These are phyloP conservation scores for Acropora tenuis DNA, from an alignment of 64 coral and sea anemone genomes.

Conservation along the genomic window DNA sequence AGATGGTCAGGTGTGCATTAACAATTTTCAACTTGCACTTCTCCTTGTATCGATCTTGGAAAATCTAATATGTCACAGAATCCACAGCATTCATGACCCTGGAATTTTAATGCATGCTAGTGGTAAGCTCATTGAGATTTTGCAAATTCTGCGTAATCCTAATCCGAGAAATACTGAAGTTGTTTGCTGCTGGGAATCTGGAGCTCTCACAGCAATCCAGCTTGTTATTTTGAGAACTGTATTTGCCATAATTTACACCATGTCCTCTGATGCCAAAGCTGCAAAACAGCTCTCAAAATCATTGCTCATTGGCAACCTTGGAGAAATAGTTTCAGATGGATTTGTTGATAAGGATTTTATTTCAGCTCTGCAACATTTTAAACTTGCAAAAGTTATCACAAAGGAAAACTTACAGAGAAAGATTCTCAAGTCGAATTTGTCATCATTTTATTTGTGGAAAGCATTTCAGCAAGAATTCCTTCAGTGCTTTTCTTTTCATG, in stretches of 20 bases:
- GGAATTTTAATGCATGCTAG: constrained; percentile 39
- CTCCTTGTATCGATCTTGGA: constrained; percentile 75
- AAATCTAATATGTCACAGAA: constrained; percentile 71
- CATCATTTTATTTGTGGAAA: constrained; percentile 41
- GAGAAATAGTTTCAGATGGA: constrained; percentile 39
- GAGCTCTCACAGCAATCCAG: constrained; percentile 41
- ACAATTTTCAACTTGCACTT: constrained; percentile 62
- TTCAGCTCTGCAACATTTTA: not conserved
- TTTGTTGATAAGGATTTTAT: constrained; percentile 34
- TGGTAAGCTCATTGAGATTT: constrained; percentile 75
- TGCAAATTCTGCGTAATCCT: constrained; percentile 22
- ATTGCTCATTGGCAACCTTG: constrained; percentile 54
- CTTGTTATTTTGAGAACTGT: constrained; percentile 65
- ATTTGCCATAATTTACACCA: constrained; percentile 57
- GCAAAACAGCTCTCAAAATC: constrained; percentile 74
- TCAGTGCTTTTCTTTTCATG: constrained; percentile 40
- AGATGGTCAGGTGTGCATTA: not conserved
- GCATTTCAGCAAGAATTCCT: constrained; percentile 69
- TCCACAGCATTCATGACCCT: constrained; percentile 22
- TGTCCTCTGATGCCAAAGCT: constrained; percentile 67
- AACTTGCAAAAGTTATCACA: constrained; percentile 14
- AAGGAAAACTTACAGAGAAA: not conserved
- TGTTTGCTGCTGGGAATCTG: constrained; percentile 58
- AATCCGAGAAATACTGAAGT: constrained; percentile 3
- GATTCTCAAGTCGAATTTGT: not conserved